These are phyloP conservation scores for Ferdinandea cuprea DNA, from an alignment of 2,888 invertebrate species.

Conservation along the genomic window DNA sequence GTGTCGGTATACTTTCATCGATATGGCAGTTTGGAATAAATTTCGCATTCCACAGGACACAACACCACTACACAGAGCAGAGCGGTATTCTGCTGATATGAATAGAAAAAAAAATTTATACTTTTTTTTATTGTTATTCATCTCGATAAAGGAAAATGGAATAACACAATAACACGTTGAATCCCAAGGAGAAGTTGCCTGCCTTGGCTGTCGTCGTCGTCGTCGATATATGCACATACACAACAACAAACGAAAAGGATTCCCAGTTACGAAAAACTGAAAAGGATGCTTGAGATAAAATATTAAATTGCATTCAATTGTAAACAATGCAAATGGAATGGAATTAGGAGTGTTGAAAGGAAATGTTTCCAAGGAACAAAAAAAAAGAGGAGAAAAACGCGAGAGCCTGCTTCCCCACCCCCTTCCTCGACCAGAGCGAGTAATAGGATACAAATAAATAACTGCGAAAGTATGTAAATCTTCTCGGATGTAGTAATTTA, in stretches of 20 bases:
- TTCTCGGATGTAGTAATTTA: constrained; percentile 58
- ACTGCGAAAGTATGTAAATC: constrained; percentile 58
- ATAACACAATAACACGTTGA: constrained; percentile 5
- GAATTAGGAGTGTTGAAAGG: constrained; percentile 47
- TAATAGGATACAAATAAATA: constrained; percentile 49
- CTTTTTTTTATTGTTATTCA: constrained; percentile 56
- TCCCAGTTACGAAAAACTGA: constrained; percentile 2
- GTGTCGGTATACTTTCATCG: constrained; percentile 24
- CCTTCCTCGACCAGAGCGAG: not conserved
- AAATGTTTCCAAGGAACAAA: constrained; percentile 9
- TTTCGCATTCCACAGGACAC: constrained; percentile 37
- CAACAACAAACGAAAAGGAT: constrained; percentile 2
- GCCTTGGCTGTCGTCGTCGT: not conserved
- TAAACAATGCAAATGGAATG: constrained; percentile 63
- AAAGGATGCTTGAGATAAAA: constrained; percentile 43
- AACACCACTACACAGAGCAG: no score
- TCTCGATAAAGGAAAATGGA: constrained; percentile 35
- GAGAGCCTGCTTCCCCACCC: not conserved
- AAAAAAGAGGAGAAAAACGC: not conserved
- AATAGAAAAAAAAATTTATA: constrained; percentile 29
- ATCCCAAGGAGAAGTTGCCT: not conserved
- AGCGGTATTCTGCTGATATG: not conserved
- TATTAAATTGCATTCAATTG: constrained; percentile 69
- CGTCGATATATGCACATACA: no score
- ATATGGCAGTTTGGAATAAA: constrained; percentile 44